phyloP scores from a whole-genome alignment of 2,797 vertebrate species.

The Geotrypetes seraphini region DNA sequence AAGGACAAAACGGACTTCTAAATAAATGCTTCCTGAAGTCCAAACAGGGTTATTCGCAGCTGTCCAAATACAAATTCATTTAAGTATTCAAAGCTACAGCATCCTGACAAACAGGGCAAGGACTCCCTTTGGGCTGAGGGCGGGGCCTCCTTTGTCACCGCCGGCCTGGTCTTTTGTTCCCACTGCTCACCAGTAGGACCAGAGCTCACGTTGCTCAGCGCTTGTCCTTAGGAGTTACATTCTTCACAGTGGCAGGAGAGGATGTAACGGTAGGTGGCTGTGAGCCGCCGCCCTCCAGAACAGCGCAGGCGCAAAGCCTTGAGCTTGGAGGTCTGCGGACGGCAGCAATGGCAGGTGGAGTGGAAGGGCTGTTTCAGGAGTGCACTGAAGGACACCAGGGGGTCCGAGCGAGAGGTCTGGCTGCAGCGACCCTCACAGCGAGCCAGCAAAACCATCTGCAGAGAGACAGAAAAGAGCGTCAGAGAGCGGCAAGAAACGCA shows the following conservation, averaged over 20 bases:
- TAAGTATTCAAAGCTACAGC: no score
- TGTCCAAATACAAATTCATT: no score
- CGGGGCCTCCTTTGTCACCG: no score
- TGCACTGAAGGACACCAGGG: conserved; percentile 88
- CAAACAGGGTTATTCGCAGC: no score
- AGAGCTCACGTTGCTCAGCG: no score
- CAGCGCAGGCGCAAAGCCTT: conserved; percentile 88
- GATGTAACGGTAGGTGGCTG: conserved; percentile 94
- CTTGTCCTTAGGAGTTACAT: conserved; percentile 68
- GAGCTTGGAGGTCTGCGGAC: conserved; percentile 92
- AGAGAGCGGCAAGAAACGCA: no score
- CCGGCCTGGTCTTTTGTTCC: no score
- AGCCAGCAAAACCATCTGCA: conserved; percentile 87
- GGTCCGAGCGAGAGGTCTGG: conserved; percentile 84
- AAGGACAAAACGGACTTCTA: no score
- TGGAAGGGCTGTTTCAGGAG: conserved; percentile 93
- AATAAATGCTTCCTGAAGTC: no score
- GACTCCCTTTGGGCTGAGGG: no score
- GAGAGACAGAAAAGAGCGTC: conserved; percentile 11
- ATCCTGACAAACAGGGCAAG: no score
- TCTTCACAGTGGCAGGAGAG: conserved; percentile 92
- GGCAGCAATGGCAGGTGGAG: conserved; percentile 86
- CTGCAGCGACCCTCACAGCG: conserved; percentile 92
- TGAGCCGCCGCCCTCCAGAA: conserved; percentile 80
- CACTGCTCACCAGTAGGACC: no score